These are phyloP conservation scores for Platysternon megacephalum DNA, from an alignment of 2,113 vertebrate genomes.

Conservation along the genomic window DNA sequence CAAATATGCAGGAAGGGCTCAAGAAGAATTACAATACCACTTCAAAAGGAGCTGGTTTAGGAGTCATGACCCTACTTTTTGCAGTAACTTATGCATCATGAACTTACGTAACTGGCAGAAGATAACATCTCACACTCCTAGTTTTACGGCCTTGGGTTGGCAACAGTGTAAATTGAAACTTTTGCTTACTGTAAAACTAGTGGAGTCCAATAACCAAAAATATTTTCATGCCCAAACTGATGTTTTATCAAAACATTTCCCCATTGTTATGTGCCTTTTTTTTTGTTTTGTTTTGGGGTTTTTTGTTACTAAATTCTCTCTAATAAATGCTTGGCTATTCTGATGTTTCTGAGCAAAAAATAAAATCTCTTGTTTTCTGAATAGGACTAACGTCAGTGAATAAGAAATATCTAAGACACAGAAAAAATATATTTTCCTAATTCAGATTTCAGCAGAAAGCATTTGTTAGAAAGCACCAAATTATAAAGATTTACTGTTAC, in stretches of 20 bases:
- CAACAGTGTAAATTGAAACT: slow-evolving; percentile 72
- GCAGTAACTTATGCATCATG: slow-evolving; percentile 72
- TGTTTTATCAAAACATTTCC: slow-evolving; percentile 31
- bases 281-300: neutral
- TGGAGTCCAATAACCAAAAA: slow-evolving; percentile 47
- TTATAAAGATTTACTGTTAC: neutral
- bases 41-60: slow-evolving; percentile 66
- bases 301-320: neutral
- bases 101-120: slow-evolving; percentile 71
- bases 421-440: neutral
- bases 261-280: slow-evolving; percentile 11
- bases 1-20: slow-evolving; percentile 32
- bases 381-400: neutral
- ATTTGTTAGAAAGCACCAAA: neutral
- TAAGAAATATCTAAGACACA: neutral
- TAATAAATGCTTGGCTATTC: neutral
- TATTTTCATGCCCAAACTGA: slow-evolving; percentile 52
- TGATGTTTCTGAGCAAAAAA: neutral
- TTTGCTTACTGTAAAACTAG: slow-evolving; percentile 71
- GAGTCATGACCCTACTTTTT: slow-evolving; percentile 69
- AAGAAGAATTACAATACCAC: slow-evolving; percentile 33
- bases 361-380: neutral
- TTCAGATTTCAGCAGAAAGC: neutral
- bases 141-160: slow-evolving; percentile 73
- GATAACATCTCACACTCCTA: slow-evolving; percentile 74